Conservation (phyloP, 2,797 vertebrate species). For the Eurystomus glaucurus region DNA sequence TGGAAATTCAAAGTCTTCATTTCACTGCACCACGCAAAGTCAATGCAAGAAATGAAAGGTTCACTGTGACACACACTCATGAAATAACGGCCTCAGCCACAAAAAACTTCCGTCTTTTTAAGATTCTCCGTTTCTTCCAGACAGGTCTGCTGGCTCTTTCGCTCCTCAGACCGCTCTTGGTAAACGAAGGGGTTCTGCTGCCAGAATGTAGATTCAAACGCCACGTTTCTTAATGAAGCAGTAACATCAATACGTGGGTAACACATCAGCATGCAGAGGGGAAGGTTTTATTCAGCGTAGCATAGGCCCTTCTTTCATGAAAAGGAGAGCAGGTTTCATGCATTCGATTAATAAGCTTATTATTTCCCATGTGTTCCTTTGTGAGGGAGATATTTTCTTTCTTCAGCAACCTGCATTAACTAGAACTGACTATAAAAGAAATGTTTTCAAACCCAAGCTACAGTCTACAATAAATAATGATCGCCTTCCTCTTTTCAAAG, state of each 20-base stretch:
- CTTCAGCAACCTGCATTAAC: conserved; percentile 77
- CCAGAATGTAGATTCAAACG: conserved; percentile 20
- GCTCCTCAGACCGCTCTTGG: neutral
- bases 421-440: conserved; percentile 77
- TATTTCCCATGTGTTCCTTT: conserved; percentile 72
- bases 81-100: neutral
- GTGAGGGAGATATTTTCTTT: conserved; percentile 71
- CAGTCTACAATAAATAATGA: conserved; percentile 69
- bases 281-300: conserved; percentile 66
- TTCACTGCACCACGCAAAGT: neutral
- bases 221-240: conserved; percentile 51
- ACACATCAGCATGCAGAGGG: conserved; percentile 54
- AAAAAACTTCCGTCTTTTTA: neutral
- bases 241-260: conserved; percentile 37
- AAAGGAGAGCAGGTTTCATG: conserved; percentile 58
- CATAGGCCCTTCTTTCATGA: conserved; percentile 75
- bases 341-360: conserved; percentile 72
- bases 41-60: neutral
- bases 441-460: conserved; percentile 79
- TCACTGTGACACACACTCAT: neutral
- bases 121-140: neutral
- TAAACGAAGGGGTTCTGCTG: conserved; percentile 15
- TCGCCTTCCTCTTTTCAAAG: conserved; percentile 55
- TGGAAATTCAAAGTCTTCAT: neutral
- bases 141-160: conserved; percentile 11